Conservation (phyloP, 2,888 invertebrate genomes). For the Trichopoda pennipes region DNA sequence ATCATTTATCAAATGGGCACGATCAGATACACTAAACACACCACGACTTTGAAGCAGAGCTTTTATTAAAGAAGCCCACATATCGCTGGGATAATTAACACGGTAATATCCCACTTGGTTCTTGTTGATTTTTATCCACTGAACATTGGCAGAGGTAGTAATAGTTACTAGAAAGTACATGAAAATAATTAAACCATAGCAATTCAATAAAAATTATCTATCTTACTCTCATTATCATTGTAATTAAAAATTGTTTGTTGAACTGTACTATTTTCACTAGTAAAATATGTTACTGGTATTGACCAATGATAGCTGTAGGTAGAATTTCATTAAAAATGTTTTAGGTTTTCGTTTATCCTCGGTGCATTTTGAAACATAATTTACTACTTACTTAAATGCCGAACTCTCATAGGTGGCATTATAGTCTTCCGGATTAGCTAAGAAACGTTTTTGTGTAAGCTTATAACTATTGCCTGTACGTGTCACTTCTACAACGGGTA, state of each 20-base stretch:
- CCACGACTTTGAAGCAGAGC: slow-evolving; percentile 76
- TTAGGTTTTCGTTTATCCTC: not conserved
- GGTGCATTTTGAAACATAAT: not conserved
- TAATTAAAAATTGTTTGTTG: slow-evolving; percentile 79
- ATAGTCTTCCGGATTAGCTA: slow-evolving; percentile 85
- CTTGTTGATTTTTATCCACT: slow-evolving; percentile 92
- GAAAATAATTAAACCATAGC: not conserved
- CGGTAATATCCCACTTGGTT: slow-evolving; percentile 93
- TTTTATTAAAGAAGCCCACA: slow-evolving; percentile 83
- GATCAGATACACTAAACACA: slow-evolving; percentile 85
- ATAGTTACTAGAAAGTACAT: slow-evolving; percentile 77
- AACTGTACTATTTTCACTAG: slow-evolving; percentile 81
- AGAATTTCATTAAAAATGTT: slow-evolving; percentile 65
- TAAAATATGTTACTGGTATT: slow-evolving; percentile 90
- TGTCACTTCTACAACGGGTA: slow-evolving; percentile 87
- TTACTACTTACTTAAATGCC: slow-evolving; percentile 81
- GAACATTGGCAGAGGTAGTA: slow-evolving; percentile 80
- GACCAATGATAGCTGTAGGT: slow-evolving; percentile 89
- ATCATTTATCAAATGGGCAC: slow-evolving; percentile 91
- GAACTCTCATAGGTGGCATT: slow-evolving; percentile 81
- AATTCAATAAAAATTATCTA: slow-evolving; percentile 4
- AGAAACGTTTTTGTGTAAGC: slow-evolving; percentile 88
- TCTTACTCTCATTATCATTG: slow-evolving; percentile 75
- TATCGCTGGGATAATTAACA: slow-evolving; percentile 88
- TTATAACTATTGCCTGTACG: slow-evolving; percentile 81